Percentiles rank a stretch among this genome's conserved stretches.
Conservation (phyloP, 2,797 vertebrate genomes). For the Diceros bicornis region DNA sequence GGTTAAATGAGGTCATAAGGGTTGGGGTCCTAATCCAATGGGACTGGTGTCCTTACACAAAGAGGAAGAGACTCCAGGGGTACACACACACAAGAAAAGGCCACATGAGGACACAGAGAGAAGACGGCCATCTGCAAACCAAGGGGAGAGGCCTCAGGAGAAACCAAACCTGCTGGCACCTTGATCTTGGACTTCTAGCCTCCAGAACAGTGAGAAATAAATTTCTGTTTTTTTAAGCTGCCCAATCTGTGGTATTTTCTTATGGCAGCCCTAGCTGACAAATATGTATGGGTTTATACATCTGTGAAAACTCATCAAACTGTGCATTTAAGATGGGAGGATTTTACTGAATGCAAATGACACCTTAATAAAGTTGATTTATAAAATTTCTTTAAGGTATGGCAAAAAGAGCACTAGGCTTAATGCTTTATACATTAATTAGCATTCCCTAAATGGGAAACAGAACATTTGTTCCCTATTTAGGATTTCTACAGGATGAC, state of each 20-base stretch:
- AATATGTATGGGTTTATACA: background rate
- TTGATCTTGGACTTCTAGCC: background rate
- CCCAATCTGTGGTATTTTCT: background rate
- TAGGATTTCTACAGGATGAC: background rate
- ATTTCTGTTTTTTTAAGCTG: background rate
- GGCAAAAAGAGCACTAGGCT: background rate
- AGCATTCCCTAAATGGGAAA: background rate
- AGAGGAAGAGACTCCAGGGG: background rate
- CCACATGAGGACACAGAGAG: background rate
- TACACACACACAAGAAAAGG: background rate
- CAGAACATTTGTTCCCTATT: background rate
- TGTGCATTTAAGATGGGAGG: background rate
- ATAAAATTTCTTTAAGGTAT: background rate
- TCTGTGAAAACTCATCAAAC: background rate
- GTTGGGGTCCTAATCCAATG: background rate
- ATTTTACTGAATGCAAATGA: background rate
- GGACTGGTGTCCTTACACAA: background rate
- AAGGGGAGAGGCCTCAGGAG: background rate
- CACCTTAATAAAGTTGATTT: background rate
- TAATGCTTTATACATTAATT: background rate
- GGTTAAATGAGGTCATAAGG: background rate
- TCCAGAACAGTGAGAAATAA: background rate
- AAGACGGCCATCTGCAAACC: background rate
- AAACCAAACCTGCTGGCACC: background rate
- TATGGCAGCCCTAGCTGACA: background rate